Base-by-base conservation (phyloP, 2,113 vertebrate genomes). In the Charina bottae region DNA sequence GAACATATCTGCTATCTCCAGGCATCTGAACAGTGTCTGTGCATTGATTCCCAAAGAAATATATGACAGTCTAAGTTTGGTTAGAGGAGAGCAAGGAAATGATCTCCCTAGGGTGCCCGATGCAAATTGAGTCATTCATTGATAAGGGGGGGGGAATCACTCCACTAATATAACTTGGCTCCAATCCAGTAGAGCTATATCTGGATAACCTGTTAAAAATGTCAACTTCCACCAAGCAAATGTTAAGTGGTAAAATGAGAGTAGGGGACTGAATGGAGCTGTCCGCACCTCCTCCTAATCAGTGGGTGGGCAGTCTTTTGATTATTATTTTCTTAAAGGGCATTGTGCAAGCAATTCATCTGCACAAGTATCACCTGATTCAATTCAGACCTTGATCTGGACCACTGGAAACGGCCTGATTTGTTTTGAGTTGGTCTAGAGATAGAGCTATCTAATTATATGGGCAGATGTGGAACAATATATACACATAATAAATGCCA, bases 1-100 rank as follows among this genome's bases (percentile, higher is more conserved):
- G 42, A 92, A 89, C n/a, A 28, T 54, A 33, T 84, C 59, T 37
- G 46, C 17, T 64, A 84, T 89, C 87, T 90, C 72, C 78, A 84
- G 83, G 9, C 33, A 46, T 58, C 62, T 58, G 72, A 17, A 0
- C 13, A 86, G 90, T 84, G 59, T 53, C 90, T 56, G 49, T 93
- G 37, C 4, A 2, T 46, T 10, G 17, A n/a, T 2, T 0, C 8
- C 6, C 15, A 0, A 26, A 64, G 55, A 85, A 49, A 13, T 54
- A 86, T 10, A n/a, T 5, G 33, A 83, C 0, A 78, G 6, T 26
- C 49, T 54, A 26, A 64, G 89, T 85, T 28, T 19, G 78, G 12
- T 15, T 28, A 62, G 42, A 54, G 21, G 55, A 26, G 85, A 46
- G 54, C 85, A 88, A 87, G 54, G 55, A 53, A 92, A 58, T 23